Conservation (phyloP, 2,888 invertebrate genomes). For the Holacanthella duospinosa region DNA sequence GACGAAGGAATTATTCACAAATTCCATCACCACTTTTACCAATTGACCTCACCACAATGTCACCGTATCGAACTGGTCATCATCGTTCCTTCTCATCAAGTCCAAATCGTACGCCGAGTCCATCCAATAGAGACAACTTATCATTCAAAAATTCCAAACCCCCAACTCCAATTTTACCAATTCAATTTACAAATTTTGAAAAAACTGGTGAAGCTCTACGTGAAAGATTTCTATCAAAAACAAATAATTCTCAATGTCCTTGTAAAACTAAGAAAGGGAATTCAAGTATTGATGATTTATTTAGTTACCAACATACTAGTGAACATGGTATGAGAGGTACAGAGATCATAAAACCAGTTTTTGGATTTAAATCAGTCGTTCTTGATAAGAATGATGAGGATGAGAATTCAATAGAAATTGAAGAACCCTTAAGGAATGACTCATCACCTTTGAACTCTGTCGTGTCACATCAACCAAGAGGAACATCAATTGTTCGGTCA, state of each 20-base stretch:
- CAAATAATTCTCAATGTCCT: slow-evolving; percentile 12
- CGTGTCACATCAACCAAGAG: not conserved
- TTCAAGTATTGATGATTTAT: not conserved
- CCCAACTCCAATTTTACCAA: slow-evolving; percentile 29
- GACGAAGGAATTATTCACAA: slow-evolving; percentile 15
- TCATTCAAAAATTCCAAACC: slow-evolving; percentile 21
- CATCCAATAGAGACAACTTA: slow-evolving; percentile 3
- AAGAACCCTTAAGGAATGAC: not conserved
- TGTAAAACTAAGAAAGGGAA: not conserved
- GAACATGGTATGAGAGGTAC: not conserved
- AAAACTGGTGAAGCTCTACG: slow-evolving; percentile 30
- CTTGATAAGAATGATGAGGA: not conserved
- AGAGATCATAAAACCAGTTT: too few species aligned
- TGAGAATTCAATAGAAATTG: not conserved
- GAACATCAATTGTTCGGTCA: slow-evolving; percentile 14
- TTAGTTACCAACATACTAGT: not conserved
- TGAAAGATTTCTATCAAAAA: slow-evolving; percentile 25
- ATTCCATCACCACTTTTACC: slow-evolving; percentile 25
- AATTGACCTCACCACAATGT: not conserved
- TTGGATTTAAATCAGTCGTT: too few species aligned
- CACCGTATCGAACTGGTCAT: slow-evolving; percentile 1
- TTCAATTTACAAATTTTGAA: slow-evolving; percentile 29
- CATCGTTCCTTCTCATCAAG: not conserved
- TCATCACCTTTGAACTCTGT: not conserved
- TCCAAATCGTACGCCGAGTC: not conserved